phyloP scores from a whole-genome alignment of 2,113 vertebrate genomes.

The Dromiciops gliroides region DNA sequence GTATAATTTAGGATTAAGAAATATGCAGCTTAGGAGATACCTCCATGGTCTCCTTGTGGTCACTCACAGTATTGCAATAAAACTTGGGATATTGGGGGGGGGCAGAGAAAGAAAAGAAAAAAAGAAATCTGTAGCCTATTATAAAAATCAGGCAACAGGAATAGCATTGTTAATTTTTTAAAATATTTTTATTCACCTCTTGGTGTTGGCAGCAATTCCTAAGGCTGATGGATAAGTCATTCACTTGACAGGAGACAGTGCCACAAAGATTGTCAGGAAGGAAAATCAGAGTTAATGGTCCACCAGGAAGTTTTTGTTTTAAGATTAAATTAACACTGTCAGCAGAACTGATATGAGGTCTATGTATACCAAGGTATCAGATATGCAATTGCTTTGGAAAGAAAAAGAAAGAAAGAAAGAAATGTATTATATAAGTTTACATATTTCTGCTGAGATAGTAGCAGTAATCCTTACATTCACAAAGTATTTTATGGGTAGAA shows the following conservation, averaged over 20 bases:
- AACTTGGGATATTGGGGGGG: no score
- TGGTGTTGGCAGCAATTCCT: slow-evolving; percentile 9
- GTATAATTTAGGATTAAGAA: background rate
- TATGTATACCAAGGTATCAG: background rate
- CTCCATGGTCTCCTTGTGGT: no score
- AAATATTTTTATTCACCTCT: background rate
- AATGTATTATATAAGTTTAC: background rate
- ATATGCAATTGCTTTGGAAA: background rate
- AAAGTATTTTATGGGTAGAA: background rate
- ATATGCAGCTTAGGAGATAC: background rate
- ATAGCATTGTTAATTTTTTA: background rate
- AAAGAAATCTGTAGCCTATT: background rate
- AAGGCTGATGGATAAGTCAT: slow-evolving; percentile 63
- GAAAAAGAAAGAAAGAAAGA: background rate
- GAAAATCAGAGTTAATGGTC: slow-evolving; percentile 65
- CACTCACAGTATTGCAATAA: no score
- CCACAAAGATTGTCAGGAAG: slow-evolving; percentile 47
- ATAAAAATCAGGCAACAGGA: background rate
- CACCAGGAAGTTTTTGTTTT: slow-evolving; percentile 48
- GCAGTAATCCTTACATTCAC: background rate
- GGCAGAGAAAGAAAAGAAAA: no score
- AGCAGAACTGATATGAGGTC: slow-evolving; percentile 48
- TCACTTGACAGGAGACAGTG: slow-evolving; percentile 61
- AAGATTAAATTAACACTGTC: slow-evolving; percentile 61
- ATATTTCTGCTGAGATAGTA: background rate